Base-by-base conservation (phyloP, 2,888 invertebrate genomes). In the Andrena minutula region DNA sequence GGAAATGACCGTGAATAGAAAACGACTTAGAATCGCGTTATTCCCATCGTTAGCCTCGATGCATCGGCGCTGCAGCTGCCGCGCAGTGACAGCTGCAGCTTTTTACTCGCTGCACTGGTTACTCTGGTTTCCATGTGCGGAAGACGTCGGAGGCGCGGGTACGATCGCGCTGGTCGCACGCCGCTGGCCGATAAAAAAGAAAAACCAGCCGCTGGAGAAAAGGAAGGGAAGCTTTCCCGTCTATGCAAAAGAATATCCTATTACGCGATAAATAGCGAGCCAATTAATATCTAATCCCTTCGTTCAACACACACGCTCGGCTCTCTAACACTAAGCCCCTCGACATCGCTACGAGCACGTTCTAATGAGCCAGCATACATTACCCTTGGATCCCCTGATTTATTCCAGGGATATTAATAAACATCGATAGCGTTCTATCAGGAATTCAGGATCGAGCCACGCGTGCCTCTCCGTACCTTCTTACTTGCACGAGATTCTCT, bases 111-210 rank as follows among this genome's bases (percentile, higher is more conserved):
- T 60, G 85, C 84, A 82, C 84, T 84, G 83, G 84, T 84, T 85
- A 81, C 85, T 85, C 84, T 84, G 83, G 84, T 83, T 84, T 83
- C 84, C 84, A 84, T 84, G 83, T 76, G 84, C 83, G 79, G 83
- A 82, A 70, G 70, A 74, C 76, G 35, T 61, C 26, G 26, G 53
- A 28, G 65, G 30, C 65, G 41, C 71, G 76, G 51, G 64, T 61
- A 28, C 28, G 76, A 71, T 76, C 61, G 68, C 51, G 80, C 70
- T 10, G 68, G 66, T 83, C 79, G 56, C 75, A 79, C 83, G 83
- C 72, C 71, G 32, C 41, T 26, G 69, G 5, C 28, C 30, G 72
- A 75, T 75, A 79, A 79, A 79, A 79, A 79, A 20, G 53, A 20
- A 23, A 53, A 53, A 53, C 53, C 20, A 41, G 49, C 30, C 28